Evolutionary conservation across 2,797 vertebrate species (phyloP).

Genomic region (Spea hammondii): DNA sequence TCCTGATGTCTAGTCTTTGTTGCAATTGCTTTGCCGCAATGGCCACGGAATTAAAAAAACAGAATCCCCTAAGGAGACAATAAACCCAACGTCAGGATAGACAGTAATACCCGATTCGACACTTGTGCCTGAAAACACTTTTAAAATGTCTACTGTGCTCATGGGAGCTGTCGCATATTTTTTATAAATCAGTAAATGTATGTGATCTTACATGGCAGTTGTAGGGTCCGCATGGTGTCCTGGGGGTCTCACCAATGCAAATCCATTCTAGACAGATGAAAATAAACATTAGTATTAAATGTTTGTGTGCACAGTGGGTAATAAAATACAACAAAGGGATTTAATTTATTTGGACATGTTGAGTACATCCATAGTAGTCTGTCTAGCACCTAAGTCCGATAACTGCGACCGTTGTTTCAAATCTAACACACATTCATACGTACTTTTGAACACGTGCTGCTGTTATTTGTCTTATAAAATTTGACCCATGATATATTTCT

Average conservation of each 20-base stretch:
- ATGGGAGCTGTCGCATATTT: background rate
- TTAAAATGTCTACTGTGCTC: background rate
- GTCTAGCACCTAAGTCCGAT: too few relatives aligned
- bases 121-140: background rate
- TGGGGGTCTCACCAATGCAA: conserved; percentile 91
- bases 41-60: conserved; percentile 95
- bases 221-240: conserved; percentile 93
- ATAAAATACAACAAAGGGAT: too few relatives aligned
- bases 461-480: background rate
- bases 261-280: conserved; percentile 80
- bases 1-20: conserved; percentile 84
- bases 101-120: background rate
- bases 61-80: conserved; percentile 82
- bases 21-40: conserved; percentile 91
- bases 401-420: too few relatives aligned
- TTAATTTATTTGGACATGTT: too few relatives aligned
- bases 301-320: too few relatives aligned
- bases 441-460: background rate
- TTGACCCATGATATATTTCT: background rate
- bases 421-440: background rate
- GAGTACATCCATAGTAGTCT: too few relatives aligned
- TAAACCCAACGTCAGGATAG: conserved; percentile 14
- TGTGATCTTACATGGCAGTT: conserved; percentile 82
- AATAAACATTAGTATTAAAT: too few relatives aligned
- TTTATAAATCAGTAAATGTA: too few relatives aligned